These are phyloP conservation scores for Penelope pileata DNA, from an alignment of 2,113 vertebrate species.

Conservation along the genomic window DNA sequence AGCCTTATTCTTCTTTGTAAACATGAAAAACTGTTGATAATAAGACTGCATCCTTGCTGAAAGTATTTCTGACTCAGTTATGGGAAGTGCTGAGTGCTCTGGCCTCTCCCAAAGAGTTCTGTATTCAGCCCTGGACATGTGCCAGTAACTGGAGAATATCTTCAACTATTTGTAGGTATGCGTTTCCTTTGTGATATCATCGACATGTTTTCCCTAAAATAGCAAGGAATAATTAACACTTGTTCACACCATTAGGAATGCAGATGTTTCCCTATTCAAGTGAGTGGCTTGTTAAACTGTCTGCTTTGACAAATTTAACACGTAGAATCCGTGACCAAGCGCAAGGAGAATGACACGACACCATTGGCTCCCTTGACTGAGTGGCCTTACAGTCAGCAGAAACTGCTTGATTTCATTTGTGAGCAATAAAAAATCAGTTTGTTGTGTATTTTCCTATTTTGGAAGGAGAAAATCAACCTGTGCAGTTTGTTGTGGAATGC, in stretches of 20 bases:
- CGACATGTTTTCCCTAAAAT: constrained; percentile 49
- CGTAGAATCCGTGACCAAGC: background rate
- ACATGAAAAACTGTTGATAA: background rate
- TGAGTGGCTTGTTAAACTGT: constrained; percentile 34
- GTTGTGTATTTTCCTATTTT: background rate
- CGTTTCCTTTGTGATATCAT: constrained; percentile 70
- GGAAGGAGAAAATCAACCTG: background rate
- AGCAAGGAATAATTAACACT: constrained; percentile 64
- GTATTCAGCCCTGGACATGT: background rate
- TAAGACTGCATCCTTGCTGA: background rate
- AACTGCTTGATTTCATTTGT: background rate
- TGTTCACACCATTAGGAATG: constrained; percentile 56
- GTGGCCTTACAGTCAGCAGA: background rate
- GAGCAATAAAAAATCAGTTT: background rate
- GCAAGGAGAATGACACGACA: background rate
- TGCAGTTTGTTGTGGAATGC: background rate
- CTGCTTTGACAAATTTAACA: constrained; percentile 20
- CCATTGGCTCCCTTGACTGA: background rate
- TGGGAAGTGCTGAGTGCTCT: constrained; percentile 27
- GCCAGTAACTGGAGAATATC: constrained; percentile 54
- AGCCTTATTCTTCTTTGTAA: background rate
- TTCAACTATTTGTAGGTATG: constrained; percentile 59
- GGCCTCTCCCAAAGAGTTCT: constrained; percentile 47
- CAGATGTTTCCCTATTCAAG: constrained; percentile 48
- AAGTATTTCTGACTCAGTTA: background rate